Evolutionary conservation across 2,888 invertebrate species (phyloP), one percentile per base, ranked within the genome.

Genomic region (Caenorhabditis macrosperma): DNA sequence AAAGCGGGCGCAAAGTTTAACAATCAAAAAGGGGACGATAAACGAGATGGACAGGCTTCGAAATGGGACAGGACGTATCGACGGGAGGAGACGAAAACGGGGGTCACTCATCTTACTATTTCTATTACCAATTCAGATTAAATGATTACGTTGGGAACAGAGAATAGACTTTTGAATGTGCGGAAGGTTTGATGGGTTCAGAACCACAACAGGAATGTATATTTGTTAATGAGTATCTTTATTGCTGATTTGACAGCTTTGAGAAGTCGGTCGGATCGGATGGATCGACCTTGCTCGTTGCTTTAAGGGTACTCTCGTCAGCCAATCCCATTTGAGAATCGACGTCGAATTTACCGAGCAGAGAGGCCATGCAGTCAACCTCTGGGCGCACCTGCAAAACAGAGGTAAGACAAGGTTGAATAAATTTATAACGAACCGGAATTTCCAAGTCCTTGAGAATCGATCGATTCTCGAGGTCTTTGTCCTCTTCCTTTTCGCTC

Each of bases 271-370:
- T 66, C 7, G 88, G 87, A 0, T 86, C 88, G 3, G 76, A 67
- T 15, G 82, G 75, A 33, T 57, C 74, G 3, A 48, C 17, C 15
- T 60, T 76, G 7, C 74, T 52, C 6, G 80, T 75, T 0, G 86
- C 88, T 63, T 88, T 88, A 41, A 88, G 69, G 17, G 88, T 88
- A 48, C 87, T 88, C 66, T 88, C 88, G 54, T 88, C 88, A 20
- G 66, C 81, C 0, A 63, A 24, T 26, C 83, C 82, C 54, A 63
- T 74, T 20, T 85, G 80, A 2, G 87, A 85, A 67, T 88, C 86
- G 76, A 88, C 82, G 59, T 88, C 87, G 82, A 89, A 88, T 50
- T 82, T 82, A 48, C 88, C 88, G 38, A 89, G 80, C 17, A 89
- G 78, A 2, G 89, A 89, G 4, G 89, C 88, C 88, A 89, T 86